Evolutionary conservation across 2,113 vertebrate species (phyloP), one percentile per base, ranked within the genome.

Genomic region (Arizona elegans): DNA sequence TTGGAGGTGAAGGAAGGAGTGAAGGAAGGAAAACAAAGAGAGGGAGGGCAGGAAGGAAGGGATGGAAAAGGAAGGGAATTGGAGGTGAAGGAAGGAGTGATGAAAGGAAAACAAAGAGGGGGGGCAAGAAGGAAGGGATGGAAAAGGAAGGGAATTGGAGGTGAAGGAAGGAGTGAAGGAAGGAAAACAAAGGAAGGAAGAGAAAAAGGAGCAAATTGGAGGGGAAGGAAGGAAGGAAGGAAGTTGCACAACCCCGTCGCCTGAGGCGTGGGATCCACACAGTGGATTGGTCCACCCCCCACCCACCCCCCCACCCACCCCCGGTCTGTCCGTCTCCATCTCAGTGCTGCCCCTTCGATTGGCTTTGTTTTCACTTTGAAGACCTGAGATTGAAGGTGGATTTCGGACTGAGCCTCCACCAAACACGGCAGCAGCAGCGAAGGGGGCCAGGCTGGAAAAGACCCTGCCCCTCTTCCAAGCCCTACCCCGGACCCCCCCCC

Each of bases 381-480:
- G 97, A 98, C 98, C 98, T 98, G 98, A 98, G 98, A 97, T 97
- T 96, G 98, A 97, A 96, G 91, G 96, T 96, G 97, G 97, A 95
- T 97, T 43, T 95, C 96, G 97, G 65, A 50, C 47, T 50, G 47
- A 8, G 90, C 86, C 87, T 94, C 96, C 96, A 93, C 95, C 86
- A 13, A 93, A 65, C 91, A 62, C 33, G 8, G 55, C 55, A 55
- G 15, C 54, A 43, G 15, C 54, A 19, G 15, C 54, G 54, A 11
- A 11, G 53, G 53, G 53, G 95, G 95, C 95, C 96, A 59, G 88
- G 96, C 95, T 53, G 91, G 94, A 96, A 96, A 93, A 52, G 92
- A 7, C 89, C 23, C 23, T 8, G 9, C 19, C 50, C 38, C n/a
- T 7, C n/a, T 7, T 96, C 94, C 95, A 95, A 8, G 52, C 96